Evolutionary conservation across 2,113 vertebrate species (phyloP), one percentile per base, ranked within the genome.

Genomic region (Saimiri boliviensis): DNA sequence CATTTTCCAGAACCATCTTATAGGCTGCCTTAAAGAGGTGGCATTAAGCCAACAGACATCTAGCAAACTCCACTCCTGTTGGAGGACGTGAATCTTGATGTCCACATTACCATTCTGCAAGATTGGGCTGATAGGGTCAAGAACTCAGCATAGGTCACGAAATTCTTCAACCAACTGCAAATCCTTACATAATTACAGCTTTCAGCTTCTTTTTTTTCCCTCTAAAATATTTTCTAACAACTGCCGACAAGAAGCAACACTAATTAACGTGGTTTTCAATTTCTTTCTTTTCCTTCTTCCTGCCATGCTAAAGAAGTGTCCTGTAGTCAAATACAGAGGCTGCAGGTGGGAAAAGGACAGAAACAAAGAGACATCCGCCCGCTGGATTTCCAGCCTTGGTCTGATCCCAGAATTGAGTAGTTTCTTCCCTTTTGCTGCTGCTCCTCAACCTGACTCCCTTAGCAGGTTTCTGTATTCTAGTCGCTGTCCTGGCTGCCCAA

Each of bases 171-270:
- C 37, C 42, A 40, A 37, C 81, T 95, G 84, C 45, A 84, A 91
- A 77, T 52, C n/a, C 37, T 73, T 90, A 58, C 20, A 47, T 66
- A 81, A 71, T 94, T 82, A 96, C 77, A 74, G 77, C 66, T 79
- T 86, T 81, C 77, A 86, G 63, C 63, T 86, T 71, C n/a, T 86
- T 94, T 27, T 49, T 8, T 8, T 7, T 13, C 54, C 54, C 54
- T 86, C 84, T 89, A 49, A 89, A 92, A 14, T 91, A 45, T 97
- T 96, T 93, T 80, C 81, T 91, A 40, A 23, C 52, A 73, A 94
- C 66, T 71, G 54, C 74, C 70, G 79, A 84, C 58, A 52, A 73
- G 83, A 89, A 95, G 58, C 73, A 83, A 54, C 60, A 37, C 20
- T 4, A 54, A 92, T 93, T 77, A 73, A 93, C 71, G 74, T 92